phyloP scores from a whole-genome alignment of 2,113 vertebrate genomes.

The Psephotus haematonotus region DNA sequence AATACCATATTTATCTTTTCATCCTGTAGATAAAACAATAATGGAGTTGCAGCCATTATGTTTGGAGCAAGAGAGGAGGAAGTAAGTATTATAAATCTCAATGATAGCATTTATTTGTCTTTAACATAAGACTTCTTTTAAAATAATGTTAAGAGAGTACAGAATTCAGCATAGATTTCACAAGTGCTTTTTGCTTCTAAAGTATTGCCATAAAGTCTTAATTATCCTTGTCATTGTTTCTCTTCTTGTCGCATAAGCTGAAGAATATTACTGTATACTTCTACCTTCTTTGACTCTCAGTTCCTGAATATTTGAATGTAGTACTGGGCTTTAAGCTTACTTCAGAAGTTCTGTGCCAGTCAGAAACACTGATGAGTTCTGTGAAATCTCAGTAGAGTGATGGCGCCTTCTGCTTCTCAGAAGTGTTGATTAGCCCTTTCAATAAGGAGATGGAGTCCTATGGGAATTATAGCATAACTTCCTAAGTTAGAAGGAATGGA shows the following conservation, averaged over 20 bases:
- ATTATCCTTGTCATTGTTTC: not conserved
- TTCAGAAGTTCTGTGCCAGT: not conserved
- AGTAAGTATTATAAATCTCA: slow-evolving; percentile 53
- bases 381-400: too few species aligned
- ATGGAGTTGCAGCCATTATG: slow-evolving; percentile 60
- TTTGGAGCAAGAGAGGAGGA: not conserved
- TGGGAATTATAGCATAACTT: not conserved
- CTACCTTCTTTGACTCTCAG: not conserved
- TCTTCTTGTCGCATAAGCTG: not conserved
- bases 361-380: not conserved
- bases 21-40: slow-evolving; percentile 45
- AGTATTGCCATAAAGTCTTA: not conserved
- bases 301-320: not conserved
- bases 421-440: not conserved
- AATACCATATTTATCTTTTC: not conserved
- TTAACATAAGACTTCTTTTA: not conserved
- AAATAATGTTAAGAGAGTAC: not conserved
- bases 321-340: not conserved
- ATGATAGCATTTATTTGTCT: not conserved
- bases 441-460: not conserved
- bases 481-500: not conserved
- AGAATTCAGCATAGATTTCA: not conserved
- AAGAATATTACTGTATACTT: not conserved
- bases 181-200: not conserved
- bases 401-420: not conserved